Evolutionary conservation across 2,888 invertebrate species (phyloP), one percentile per base, ranked within the genome.

Genomic region (Nomada goodeniana): DNA sequence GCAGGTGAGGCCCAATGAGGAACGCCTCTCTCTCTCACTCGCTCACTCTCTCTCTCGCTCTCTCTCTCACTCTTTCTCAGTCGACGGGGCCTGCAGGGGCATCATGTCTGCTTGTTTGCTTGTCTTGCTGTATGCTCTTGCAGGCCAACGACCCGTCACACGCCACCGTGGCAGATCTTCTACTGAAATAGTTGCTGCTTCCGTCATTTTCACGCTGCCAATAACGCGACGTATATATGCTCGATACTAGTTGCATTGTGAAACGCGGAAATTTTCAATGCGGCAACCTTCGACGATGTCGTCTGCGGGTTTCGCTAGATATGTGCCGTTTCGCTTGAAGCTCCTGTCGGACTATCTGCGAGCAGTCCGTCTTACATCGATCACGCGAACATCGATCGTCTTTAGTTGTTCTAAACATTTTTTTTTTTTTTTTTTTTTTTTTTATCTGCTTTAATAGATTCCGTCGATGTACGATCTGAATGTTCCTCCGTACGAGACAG

Each of bases 1-100:
- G 93, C 93, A 93, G 93, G 93, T 93, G 93, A 93, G 91, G 87
- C 86, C 87, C 86, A 86, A 89, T 88, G 86, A 88, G 86, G 88
- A 88, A 88, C 83, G 83, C 82, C 85, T 83, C 79, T 87, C 80
- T 36, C 36, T 36, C 29, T 29, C n/a, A n/a, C n/a, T n/a, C n/a
- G n/a, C 23, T 23, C 23, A 1, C 36, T 36, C 36, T 1, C 36
- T 36, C 36, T 7, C 7, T 36, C 36, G 7, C 7, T 7, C 36
- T 80, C 76, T 82, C 36, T 7, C 36, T 7, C 36, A 36, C 36
- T 36, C 36, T 36, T 36, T 7, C 36, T 80, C 76, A 82, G 81
- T 79, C 80, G 83, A 78, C 82, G 72, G 82, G 84, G 83, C 81
- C 85, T 85, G 85, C 83, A 83, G 84, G 76, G 86, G 85, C 73